Conservation (phyloP, 2,797 vertebrate genomes). For the Oreortyx pictus region DNA sequence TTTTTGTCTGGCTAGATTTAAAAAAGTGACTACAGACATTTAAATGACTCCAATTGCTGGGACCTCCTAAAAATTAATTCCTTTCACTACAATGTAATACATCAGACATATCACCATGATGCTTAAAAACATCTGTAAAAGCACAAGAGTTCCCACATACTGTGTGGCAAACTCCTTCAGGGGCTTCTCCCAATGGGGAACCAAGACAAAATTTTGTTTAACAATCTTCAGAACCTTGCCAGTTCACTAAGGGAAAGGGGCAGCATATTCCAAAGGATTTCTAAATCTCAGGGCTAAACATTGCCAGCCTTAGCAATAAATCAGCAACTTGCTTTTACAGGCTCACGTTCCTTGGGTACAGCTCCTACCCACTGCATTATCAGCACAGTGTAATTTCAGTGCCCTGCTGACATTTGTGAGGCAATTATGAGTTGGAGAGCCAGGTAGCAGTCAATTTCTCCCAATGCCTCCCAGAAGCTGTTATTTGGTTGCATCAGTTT, state of each 20-base stretch:
- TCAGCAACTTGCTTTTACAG: background rate
- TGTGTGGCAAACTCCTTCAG: background rate
- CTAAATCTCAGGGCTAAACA: background rate
- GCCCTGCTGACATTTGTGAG: background rate
- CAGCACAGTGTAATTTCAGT: background rate
- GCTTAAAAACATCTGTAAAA: background rate
- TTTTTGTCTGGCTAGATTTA: background rate
- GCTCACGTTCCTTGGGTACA: background rate
- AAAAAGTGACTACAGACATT: background rate
- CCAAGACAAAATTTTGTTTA: slow-evolving; percentile 22
- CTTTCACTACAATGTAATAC: background rate
- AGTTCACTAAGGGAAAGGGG: background rate
- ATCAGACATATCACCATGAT: background rate
- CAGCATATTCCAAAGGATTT: slow-evolving; percentile 11
- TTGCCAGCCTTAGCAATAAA: background rate
- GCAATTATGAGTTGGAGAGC: background rate
- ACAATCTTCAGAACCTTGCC: slow-evolving; percentile 12
- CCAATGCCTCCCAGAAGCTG: background rate
- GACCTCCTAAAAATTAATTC: background rate
- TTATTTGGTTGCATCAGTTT: background rate
- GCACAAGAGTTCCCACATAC: background rate
- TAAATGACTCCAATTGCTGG: background rate
- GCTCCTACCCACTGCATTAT: background rate
- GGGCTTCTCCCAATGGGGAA: background rate
- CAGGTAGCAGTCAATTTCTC: background rate